Evolutionary conservation across 2,888 invertebrate genomes (phyloP), one percentile per base, ranked within the genome.

Genomic region (Eutolmus rufibarbis): DNA sequence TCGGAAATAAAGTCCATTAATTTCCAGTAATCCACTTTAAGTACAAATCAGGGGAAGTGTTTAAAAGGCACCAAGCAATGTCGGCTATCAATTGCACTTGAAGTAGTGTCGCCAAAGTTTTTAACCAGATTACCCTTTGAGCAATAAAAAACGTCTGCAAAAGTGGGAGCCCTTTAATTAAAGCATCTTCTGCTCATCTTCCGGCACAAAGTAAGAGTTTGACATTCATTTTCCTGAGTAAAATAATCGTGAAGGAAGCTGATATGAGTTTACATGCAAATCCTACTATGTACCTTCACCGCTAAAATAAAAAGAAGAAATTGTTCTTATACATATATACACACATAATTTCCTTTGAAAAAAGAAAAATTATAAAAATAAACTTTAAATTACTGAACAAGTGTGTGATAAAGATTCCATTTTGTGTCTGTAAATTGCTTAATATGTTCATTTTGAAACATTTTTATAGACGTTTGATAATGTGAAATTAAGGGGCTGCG

Each of bases 21-120:
- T 66, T 28, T 66, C 23, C 12, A 66, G 7, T 66, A 66, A 66
- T 66, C 23, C 66, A 66, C 66, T 23, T 19, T 19, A 66, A 66
- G 23, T 12, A 66, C 19, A 66, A 66, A 66, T 12, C 28, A 23
- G 23, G 9, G 66, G 66, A 66, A 66, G 57, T 66, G 66, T 66
- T 66, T 66, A 66, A 66, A 51, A 66, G 57, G 23, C 66, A 28
- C 23, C 8, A 9, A 12, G 19, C 66, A 66, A 28, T 66, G 66
- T 19, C 2, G 28, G 28, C 66, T 23, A 66, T 66, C 66, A 66
- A 28, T 66, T 66, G 28, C 66, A 28, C 12, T 8, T 31, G 34
- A 40, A 40, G 12, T 40, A 76, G 76, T 76, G 76, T 76, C 76
- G 76, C 76, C 76, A 76, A 76, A 76, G 76, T 76, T 76, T 76